Conservation (phyloP, 2,888 invertebrate genomes). For the Drosophila koepferae region DNA sequence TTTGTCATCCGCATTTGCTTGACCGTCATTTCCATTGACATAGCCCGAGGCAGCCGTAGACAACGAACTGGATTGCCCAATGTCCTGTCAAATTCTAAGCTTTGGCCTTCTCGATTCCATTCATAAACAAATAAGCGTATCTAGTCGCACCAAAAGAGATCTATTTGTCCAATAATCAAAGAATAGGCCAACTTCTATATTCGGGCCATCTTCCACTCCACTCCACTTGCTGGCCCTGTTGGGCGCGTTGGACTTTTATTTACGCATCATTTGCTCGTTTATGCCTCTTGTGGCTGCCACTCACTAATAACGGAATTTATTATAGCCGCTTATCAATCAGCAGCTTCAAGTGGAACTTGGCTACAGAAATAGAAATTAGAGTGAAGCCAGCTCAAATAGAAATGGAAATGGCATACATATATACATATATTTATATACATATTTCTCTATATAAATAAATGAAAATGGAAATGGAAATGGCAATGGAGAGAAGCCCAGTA, state of each 20-base stretch:
- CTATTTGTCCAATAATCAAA: slow-evolving; percentile 59
- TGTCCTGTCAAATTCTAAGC: slow-evolving; percentile 20
- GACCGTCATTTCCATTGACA: slow-evolving; percentile 11
- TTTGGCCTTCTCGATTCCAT: slow-evolving; percentile 30
- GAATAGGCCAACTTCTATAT: slow-evolving; percentile 40
- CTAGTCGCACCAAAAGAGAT: slow-evolving; percentile 26
- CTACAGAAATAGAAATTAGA: slow-evolving; percentile 16
- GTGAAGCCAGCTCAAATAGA: slow-evolving; percentile 14
- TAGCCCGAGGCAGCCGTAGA: slow-evolving; percentile 5
- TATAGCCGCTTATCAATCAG: slow-evolving; percentile 70
- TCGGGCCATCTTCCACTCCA: slow-evolving; percentile 1
- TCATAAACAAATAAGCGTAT: slow-evolving; percentile 43
- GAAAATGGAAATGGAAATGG: slow-evolving; percentile 26
- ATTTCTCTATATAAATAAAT: neutral
- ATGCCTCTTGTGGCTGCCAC: slow-evolving; percentile 23
- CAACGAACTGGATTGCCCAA: slow-evolving; percentile 9
- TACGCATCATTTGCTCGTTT: slow-evolving; percentile 64
- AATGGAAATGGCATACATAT: slow-evolving; percentile 5
- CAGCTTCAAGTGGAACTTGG: slow-evolving; percentile 52
- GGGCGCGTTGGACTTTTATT: slow-evolving; percentile 42
- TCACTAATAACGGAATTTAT: slow-evolving; percentile 67
- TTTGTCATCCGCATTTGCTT: slow-evolving; percentile 36
- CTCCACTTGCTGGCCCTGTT: neutral
- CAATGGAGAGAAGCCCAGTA: slow-evolving; percentile 11
- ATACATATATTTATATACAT: neutral